A percentile compares a stretch with the other conserved stretches of the same genome.
Evolutionary conservation across 2,797 vertebrate species (phyloP).

Genomic region (Acipenser ruthenus): DNA sequence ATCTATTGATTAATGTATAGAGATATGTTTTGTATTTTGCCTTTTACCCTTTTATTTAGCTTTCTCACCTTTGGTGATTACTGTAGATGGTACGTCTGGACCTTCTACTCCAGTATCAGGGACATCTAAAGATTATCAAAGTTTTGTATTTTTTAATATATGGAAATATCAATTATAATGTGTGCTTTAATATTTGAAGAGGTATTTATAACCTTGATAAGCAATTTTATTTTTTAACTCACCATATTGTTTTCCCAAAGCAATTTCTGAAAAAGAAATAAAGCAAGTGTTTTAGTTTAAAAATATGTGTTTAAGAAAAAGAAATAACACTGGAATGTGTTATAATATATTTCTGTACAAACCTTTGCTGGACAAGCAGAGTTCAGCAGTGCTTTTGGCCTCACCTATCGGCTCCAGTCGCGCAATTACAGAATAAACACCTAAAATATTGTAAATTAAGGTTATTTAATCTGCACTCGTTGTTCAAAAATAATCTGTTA

Average conservation of each 20-base stretch:
- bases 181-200: no score
- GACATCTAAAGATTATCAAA: constrained; percentile 66
- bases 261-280: constrained; percentile 78
- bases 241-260: constrained; percentile 57
- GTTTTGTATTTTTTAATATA: no score
- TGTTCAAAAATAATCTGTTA: constrained; percentile 9
- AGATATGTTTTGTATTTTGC: neutral
- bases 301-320: constrained; percentile 23
- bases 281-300: constrained; percentile 21
- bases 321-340: constrained; percentile 32
- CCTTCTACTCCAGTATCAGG: constrained; percentile 85
- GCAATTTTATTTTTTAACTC: no score
- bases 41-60: constrained; percentile 1
- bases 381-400: constrained; percentile 94
- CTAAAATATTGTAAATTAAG: constrained; percentile 63
- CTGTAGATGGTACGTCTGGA: constrained; percentile 65
- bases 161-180: no score
- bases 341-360: constrained; percentile 36
- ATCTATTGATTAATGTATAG: constrained; percentile 12
- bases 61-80: constrained; percentile 74
- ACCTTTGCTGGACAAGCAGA: constrained; percentile 96
- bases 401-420: constrained; percentile 91
- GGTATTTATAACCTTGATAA: no score
- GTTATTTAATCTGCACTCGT: constrained; percentile 37
- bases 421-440: constrained; percentile 96